Percentiles rank a stretch among this genome's conserved stretches.
Evolutionary conservation across 2,888 invertebrate species (phyloP).

Genomic region (Drosophila phalerata): DNA sequence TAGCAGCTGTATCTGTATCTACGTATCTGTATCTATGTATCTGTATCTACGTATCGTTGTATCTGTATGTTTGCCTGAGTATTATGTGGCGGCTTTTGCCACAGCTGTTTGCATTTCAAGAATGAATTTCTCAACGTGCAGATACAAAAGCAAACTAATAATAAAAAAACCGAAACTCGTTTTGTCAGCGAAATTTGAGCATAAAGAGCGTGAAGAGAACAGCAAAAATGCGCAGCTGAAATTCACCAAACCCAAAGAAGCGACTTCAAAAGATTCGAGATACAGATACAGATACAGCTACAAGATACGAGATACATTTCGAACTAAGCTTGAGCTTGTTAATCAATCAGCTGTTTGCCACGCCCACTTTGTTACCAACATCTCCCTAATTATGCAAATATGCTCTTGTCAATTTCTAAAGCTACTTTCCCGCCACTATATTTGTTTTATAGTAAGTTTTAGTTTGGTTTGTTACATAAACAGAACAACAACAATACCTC

Average conservation of each 20-base stretch:
- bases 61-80: constrained; percentile 15
- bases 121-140: constrained; percentile 70
- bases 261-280: constrained; percentile 6
- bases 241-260: constrained; percentile 27
- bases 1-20: constrained; percentile 45
- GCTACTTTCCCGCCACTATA: constrained; percentile 55
- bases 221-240: constrained; percentile 63
- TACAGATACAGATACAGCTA: constrained; percentile 1
- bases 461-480: constrained; percentile 56
- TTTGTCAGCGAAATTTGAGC: constrained; percentile 67
- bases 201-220: constrained; percentile 54
- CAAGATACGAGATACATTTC: constrained; percentile 13
- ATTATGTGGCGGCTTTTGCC: constrained; percentile 48
- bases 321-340: neutral
- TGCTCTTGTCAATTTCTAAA: constrained; percentile 57
- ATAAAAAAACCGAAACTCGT: constrained; percentile 55
- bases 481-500: constrained; percentile 43
- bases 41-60: constrained; percentile 28
- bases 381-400: constrained; percentile 72
- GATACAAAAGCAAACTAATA: constrained; percentile 22
- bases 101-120: constrained; percentile 80
- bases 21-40: constrained; percentile 23
- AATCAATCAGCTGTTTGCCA: constrained; percentile 26
- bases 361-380: constrained; percentile 60
- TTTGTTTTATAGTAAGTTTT: constrained; percentile 43